Base-by-base conservation (phyloP, 2,113 vertebrate genomes). In the Melanocharis versteri region DNA sequence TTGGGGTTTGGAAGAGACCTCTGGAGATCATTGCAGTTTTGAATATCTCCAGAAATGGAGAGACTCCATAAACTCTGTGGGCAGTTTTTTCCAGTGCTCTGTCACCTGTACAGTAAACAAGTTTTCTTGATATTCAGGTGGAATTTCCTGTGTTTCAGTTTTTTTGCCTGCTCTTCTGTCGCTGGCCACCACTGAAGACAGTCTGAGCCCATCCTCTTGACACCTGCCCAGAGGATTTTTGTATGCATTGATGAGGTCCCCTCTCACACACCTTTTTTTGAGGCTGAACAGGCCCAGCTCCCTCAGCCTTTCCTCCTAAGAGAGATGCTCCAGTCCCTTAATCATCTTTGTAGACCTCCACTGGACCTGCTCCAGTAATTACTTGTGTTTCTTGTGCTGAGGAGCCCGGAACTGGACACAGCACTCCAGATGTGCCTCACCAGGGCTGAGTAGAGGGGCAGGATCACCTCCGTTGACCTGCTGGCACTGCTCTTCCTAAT, bases 161-260 rank as follows among this genome's bases (percentile, higher is more conserved):
- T 10, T 5, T 62, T 15, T 53, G 15, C 15, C 30, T 20, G 6
- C 31, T 80, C 11, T 42, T 26, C 42, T 80, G 20, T n/a, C 35
- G 42, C 28, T 78, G 45, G 23, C 18, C 54, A 37, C 33, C 9
- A 13, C 20, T 40, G 48, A 71, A 26, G 24, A 40, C 13, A 64
- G 17, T 12, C 35, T 40, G 13, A 9, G 6, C 9, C 40, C 9
- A 26, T 47, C 11, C 9, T 47, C 13, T 26, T 70, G 24, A 35
- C 30, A 24, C 16, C 6, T n/a, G 30, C 35, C 19, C 15, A 47
- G 26, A 26, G 12, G 24, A 54, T 8, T 54, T 42, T 10, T 26
- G 15, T n/a, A 15, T 1, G 1, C 8, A 4, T 11, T 28, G 24
- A 40, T 17, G 20, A 47, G 23, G 4, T 47, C 13, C 24, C 8